Base-by-base conservation (phyloP, 2,113 vertebrate species). In the Panthera leo region DNA sequence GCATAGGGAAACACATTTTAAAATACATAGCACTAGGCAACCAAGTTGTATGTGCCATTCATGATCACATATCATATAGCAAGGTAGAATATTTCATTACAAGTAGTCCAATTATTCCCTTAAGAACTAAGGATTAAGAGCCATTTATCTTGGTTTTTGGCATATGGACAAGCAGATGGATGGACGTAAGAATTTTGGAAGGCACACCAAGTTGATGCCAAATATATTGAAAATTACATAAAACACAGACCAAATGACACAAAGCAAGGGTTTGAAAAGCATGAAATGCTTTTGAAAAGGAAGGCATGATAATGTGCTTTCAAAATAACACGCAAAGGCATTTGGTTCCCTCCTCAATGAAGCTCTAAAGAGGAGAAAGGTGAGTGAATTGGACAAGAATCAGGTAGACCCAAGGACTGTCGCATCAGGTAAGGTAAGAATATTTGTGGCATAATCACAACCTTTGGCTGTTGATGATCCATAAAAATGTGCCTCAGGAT, bases 121-220 rank as follows among this genome's bases (percentile, higher is more conserved):
- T 58, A 53, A 70, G 48, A 84, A 29, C 25, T 93, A 79, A 97
- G 75, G 70, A 95, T 87, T 94, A 92, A 92, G 15, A 95, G 21
- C 65, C 70, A 61, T 95, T 70, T 79, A 92, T 88, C 51, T 45
- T 88, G 25, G 53, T 51, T 97, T 70, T 85, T 96, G 95, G 85
- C 96, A 95, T 94, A 88, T 87, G 90, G 76, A 90, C 91, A 97
- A 92, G 71, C 95, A 98, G 94, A 98, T 96, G 97, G 85, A 79
- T 95, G 75, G 95, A 96, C n/a, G 0, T 90, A 84, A 92, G 70
- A 90, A 82, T 95, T 96, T 95, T 91, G 90, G 80, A 94, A 97
- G 70, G 16, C 84, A 85, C 55, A 96, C 12, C 68, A 97, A 85
- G 31, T 68, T 85, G 94, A 91, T 88, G 68, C 70, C 71, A 92